Conservation (phyloP, 2,888 invertebrate genomes). For the Netelia inedita region DNA sequence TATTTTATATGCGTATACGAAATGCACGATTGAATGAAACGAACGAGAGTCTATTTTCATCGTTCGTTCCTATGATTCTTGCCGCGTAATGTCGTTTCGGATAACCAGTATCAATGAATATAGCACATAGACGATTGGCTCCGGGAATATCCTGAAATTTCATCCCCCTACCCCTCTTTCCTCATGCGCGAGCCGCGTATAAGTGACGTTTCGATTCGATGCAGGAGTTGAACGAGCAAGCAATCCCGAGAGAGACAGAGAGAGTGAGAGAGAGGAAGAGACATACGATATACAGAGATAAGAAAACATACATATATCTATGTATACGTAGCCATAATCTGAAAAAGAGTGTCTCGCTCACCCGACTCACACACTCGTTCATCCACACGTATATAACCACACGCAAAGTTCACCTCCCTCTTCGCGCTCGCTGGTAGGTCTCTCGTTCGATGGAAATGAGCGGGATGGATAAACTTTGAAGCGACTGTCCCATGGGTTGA, state of each 20-base stretch:
- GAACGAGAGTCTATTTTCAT: slow-evolving; percentile 25
- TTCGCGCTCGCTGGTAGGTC: slow-evolving; percentile 57
- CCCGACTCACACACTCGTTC: neutral
- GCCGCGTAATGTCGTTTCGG: neutral
- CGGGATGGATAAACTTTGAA: slow-evolving; percentile 84
- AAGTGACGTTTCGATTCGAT: slow-evolving; percentile 79
- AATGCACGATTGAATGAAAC: slow-evolving; percentile 17
- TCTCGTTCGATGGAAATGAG: slow-evolving; percentile 78
- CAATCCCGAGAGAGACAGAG: neutral
- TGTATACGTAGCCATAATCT: neutral
- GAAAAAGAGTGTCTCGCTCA: neutral
- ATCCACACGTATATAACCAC: slow-evolving; percentile 30
- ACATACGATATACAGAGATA: too few relatives aligned
- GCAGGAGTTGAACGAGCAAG: slow-evolving; percentile 63
- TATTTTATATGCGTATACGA: slow-evolving; percentile 1
- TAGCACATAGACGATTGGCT: slow-evolving; percentile 30
- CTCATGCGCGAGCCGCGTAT: slow-evolving; percentile 61
- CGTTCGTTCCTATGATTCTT: neutral
- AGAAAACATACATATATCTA: neutral
- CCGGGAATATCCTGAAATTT: slow-evolving; percentile 40
- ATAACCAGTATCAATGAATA: slow-evolving; percentile 5
- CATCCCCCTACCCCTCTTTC: slow-evolving; percentile 32
- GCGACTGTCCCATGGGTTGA: slow-evolving; percentile 84
- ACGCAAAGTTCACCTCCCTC: slow-evolving; percentile 19
- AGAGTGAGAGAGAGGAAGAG: neutral